Percentiles rank a stretch among this genome's conserved stretches.
phyloP scores from a whole-genome alignment of 2,797 vertebrate species.

The Tenualosa thibaudeaui region DNA sequence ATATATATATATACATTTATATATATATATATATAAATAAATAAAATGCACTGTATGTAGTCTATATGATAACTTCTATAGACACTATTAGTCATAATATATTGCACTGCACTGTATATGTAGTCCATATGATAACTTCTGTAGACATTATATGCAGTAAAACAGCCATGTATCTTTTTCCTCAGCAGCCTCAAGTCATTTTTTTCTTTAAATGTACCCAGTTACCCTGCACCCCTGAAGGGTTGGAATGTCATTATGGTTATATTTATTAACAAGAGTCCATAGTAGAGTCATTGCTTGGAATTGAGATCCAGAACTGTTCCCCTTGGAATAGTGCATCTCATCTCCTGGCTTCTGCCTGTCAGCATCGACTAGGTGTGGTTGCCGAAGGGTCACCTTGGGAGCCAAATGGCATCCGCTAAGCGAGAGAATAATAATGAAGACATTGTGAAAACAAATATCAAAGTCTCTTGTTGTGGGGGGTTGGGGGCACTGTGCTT shows the following conservation, averaged over 20 bases:
- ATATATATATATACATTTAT: background rate
- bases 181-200: background rate
- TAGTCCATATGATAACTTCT: no score
- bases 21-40: no score
- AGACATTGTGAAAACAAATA: constrained; percentile 4
- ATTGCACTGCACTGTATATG: no score
- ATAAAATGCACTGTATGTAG: no score
- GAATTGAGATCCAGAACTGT: background rate
- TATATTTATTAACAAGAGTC: background rate
- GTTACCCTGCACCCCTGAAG: background rate
- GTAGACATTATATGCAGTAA: background rate
- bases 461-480: background rate
- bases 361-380: background rate
- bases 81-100: no score
- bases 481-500: background rate
- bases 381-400: constrained; percentile 17
- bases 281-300: background rate
- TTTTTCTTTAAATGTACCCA: background rate
- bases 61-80: background rate
- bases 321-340: background rate
- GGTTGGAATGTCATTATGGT: background rate
- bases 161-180: background rate
- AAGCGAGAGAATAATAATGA: constrained; percentile 12
- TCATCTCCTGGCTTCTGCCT: background rate
- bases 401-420: background rate